Percentiles rank a stretch among this genome's conserved stretches.
These are phyloP conservation scores for Agonum fuliginosum DNA, from an alignment of 2,888 invertebrate genomes.

Conservation along the genomic window DNA sequence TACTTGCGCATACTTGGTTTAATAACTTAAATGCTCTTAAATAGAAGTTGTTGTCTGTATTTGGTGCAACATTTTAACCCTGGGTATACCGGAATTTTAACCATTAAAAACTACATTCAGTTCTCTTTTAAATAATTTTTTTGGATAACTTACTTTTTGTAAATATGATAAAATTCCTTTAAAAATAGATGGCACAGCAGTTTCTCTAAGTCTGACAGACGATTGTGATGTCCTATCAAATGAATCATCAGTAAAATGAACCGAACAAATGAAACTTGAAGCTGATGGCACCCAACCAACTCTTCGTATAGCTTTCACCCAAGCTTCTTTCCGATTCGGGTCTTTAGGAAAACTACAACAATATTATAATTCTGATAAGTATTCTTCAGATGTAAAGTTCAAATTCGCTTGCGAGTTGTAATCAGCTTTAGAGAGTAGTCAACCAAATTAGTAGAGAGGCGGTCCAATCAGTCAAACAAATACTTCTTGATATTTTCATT, in stretches of 20 bases:
- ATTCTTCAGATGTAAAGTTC: no score
- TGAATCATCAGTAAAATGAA: slow-evolving; percentile 35
- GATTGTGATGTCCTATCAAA: slow-evolving; percentile 34
- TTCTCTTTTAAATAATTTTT: not conserved
- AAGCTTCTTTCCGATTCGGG: not conserved
- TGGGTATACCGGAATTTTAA: no score
- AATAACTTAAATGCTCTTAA: not conserved
- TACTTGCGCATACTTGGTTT: no score
- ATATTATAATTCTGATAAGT: no score
- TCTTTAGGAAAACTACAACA: slow-evolving; percentile 27
- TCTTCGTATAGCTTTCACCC: slow-evolving; percentile 28
- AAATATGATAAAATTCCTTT: not conserved
- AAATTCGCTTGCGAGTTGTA: no score
- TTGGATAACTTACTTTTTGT: slow-evolving; percentile 7
- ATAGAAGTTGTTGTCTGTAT: not conserved
- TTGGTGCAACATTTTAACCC: no score
- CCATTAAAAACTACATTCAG: no score
- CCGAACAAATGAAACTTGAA: slow-evolving; percentile 13
- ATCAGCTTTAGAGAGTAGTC: no score
- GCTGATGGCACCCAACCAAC: slow-evolving; percentile 18
- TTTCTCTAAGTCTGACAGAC: slow-evolving; percentile 15
- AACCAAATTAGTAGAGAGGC: no score
- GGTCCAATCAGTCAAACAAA: no score
- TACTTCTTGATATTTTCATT: no score
- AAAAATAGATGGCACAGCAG: slow-evolving; percentile 12